A percentile compares a stretch with the other conserved stretches of the same genome.
These are phyloP conservation scores for Pitangus sulphuratus DNA, from an alignment of 2,797 vertebrate species.

Conservation along the genomic window DNA sequence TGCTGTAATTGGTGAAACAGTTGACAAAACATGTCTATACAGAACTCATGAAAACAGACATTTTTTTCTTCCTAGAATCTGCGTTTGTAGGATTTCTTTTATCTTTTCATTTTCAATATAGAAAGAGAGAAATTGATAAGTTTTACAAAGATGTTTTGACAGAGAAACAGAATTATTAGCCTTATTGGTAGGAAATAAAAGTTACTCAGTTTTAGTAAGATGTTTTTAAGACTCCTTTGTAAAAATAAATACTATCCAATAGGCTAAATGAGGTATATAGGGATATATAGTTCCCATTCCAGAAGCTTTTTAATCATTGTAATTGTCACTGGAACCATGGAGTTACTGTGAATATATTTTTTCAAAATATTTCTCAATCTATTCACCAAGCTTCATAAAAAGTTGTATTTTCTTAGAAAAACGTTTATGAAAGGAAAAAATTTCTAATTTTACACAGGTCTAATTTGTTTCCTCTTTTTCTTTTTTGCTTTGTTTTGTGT, in stretches of 20 bases:
- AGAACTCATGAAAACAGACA: not conserved
- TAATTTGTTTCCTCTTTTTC: conserved; percentile 62
- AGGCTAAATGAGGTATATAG: not conserved
- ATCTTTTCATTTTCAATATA: not conserved
- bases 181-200: not conserved
- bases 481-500: conserved; percentile 62
- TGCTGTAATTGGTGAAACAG: conserved; percentile 17
- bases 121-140: not conserved
- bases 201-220: not conserved
- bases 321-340: not conserved
- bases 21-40: conserved; percentile 23
- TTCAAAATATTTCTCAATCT: conserved; percentile 51
- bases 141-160: not conserved
- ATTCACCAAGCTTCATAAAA: conserved; percentile 39
- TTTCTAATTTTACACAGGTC: conserved; percentile 62
- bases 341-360: conserved; percentile 27
- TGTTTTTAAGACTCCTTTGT: not conserved
- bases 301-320: not conserved
- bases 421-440: conserved; percentile 45
- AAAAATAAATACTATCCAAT: not conserved
- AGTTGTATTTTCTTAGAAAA: conserved; percentile 29
- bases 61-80: not conserved
- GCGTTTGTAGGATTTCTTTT: not conserved
- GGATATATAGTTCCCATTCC: not conserved
- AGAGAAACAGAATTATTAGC: not conserved